Base-by-base conservation (phyloP, 2,888 invertebrate genomes). In the Limnephilus rhombicus region DNA sequence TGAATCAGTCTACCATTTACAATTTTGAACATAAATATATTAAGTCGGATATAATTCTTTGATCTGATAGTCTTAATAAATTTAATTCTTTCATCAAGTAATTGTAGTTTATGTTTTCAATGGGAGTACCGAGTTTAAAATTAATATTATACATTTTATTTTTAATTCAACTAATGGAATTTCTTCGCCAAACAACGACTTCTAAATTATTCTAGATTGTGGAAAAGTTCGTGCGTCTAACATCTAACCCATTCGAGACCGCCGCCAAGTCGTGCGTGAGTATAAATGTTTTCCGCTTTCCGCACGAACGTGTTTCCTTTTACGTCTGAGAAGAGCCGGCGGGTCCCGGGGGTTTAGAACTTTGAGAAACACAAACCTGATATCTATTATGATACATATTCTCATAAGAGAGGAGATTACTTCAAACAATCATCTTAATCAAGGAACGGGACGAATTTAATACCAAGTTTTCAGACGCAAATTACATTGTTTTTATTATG, bases 241-340 rank as follows among this genome's bases (percentile, higher is more conserved):
- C 34, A 34, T 82, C 34, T 82, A 82, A 82, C 82, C 34, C 82
- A 82, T 82, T 82, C 31, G 31, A 34, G 34, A 34, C 82, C 82
- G 82, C 82, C 31, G 82, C 34, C 34, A 82, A 34, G 31, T 31
- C 82, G 82, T 82, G 82, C 82, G 82, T 82, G 82, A 34, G 31
- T 82, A 82, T 82, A 82, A 82, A 82, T 34, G 82, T 34, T 34
- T 82, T 82, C 82, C 82, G 82, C 82, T 82, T 82, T 34, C 82
- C 82, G 82, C 82, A 82, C 82, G 82, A 34, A 15, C 34, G 82
- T 82, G 82, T 82, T 82, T 82, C 82, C 82, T 82, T 82, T 68
- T 34, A 82, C 82, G 31, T 31, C 15, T 82, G 82, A 82, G 82
- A 34, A 82, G 82, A 82, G 15, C 82, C 13, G 82, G 34, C 82